Evolutionary conservation across 2,888 invertebrate genomes (phyloP).

Genomic region (Timandra comae): DNA sequence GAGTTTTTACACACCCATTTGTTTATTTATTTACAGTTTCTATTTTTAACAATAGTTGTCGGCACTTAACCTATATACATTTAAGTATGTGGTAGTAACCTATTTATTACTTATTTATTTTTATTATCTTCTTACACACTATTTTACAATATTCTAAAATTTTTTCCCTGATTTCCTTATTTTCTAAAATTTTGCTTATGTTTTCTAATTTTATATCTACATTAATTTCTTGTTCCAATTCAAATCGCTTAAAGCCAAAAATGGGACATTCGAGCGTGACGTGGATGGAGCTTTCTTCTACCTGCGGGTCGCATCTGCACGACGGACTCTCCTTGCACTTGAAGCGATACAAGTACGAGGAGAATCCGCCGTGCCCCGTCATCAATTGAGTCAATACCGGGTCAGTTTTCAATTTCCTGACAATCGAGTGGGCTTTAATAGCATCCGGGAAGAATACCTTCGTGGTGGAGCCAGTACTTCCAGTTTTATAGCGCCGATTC

Average conservation of each 20-base stretch:
- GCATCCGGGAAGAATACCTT: constrained; percentile 8
- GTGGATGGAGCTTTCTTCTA: constrained; percentile 1
- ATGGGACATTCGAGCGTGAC: constrained; percentile 5
- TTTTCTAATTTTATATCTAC: background rate
- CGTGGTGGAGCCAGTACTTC: background rate
- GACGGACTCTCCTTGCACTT: constrained; percentile 13
- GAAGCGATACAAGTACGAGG: constrained; percentile 10
- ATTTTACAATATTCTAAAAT: constrained; percentile 1
- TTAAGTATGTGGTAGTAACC: background rate
- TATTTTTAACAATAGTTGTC: no score
- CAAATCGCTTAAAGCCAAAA: background rate
- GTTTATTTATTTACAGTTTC: no score
- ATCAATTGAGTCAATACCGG: constrained; percentile 1
- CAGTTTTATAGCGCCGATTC: constrained; percentile 1
- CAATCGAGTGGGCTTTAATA: background rate
- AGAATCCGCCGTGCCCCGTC: constrained; percentile 16
- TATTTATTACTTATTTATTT: background rate
- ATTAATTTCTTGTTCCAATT: background rate
- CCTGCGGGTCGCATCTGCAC: constrained; percentile 11
- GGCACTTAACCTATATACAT: no score
- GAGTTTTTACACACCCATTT: no score
- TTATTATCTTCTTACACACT: background rate
- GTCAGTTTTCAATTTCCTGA: background rate
- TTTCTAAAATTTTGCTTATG: background rate
- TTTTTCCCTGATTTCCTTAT: background rate